Evolutionary conservation across 1,140 invertebrate genomes (phyloP).

Genomic region (Tetragonula clypearis): DNA sequence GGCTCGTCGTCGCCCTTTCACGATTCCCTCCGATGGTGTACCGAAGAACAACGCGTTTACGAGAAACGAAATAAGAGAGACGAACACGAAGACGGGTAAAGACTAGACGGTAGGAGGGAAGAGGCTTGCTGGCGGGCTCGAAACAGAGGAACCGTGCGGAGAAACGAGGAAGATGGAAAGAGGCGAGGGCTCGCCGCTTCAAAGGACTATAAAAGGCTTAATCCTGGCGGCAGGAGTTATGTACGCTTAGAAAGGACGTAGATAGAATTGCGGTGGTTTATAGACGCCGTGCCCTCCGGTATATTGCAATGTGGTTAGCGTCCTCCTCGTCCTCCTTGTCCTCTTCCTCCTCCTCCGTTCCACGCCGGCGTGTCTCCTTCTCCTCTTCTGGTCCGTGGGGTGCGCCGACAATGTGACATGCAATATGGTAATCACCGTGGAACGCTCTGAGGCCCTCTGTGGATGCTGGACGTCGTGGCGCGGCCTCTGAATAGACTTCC

Average conservation of each 20-base stretch:
- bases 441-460: slow-evolving; percentile 59
- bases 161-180: background rate
- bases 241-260: slow-evolving; percentile 61
- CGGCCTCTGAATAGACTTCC: slow-evolving; percentile 69
- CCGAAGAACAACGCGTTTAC: background rate
- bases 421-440: slow-evolving; percentile 73
- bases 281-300: slow-evolving; percentile 67
- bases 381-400: slow-evolving; percentile 51
- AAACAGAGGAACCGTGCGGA: slow-evolving; percentile 14
- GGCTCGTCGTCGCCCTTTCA: background rate
- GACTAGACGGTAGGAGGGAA: slow-evolving; percentile 11
- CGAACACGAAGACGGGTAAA: too few species aligned
- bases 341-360: slow-evolving; percentile 43
- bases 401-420: slow-evolving; percentile 70
- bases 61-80: background rate
- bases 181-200: slow-evolving; percentile 43
- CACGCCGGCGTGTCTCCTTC: slow-evolving; percentile 16
- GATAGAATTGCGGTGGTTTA: slow-evolving; percentile 75
- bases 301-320: slow-evolving; percentile 69
- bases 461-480: slow-evolving; percentile 66
- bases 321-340: slow-evolving; percentile 58
- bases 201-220: slow-evolving; percentile 70
- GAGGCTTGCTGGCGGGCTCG: slow-evolving; percentile 6
- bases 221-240: slow-evolving; percentile 69
- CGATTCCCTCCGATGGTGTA: background rate